These are phyloP conservation scores for Empidonax traillii DNA, from an alignment of 2,113 vertebrate genomes.

Conservation along the genomic window DNA sequence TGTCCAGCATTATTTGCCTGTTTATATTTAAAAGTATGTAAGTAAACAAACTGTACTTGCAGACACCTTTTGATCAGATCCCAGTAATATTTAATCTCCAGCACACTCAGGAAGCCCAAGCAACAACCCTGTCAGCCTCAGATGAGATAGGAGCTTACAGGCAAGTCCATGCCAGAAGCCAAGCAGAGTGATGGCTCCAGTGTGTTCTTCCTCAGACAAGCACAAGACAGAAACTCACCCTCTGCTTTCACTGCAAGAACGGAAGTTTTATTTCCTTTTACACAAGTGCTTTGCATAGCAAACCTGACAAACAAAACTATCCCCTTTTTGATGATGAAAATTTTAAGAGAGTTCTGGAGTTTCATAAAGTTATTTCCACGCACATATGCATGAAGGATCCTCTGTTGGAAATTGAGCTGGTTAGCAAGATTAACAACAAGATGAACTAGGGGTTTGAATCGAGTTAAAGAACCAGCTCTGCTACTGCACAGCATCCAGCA, in stretches of 20 bases:
- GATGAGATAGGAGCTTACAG: neutral
- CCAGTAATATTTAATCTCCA: neutral
- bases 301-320: constrained; percentile 12
- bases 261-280: neutral
- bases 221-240: neutral
- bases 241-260: neutral
- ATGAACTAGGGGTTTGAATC: neutral
- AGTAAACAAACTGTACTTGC: neutral
- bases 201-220: neutral
- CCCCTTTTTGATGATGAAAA: neutral
- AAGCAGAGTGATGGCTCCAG: neutral
- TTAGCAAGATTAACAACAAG: neutral
- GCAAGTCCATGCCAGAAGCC: neutral
- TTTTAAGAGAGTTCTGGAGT: neutral
- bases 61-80: neutral
- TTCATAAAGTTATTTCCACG: neutral
- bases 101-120: neutral
- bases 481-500: neutral
- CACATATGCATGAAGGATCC: neutral
- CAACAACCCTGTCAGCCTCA: neutral
- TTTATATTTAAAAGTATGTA: neutral
- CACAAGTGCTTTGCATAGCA: neutral
- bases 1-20: neutral
- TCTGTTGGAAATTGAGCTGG: neutral
- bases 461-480: neutral